A percentile compares a stretch with the other conserved stretches of the same genome.
Evolutionary conservation across 2,797 vertebrate genomes (phyloP).

Genomic region (Epinephelus coioides): DNA sequence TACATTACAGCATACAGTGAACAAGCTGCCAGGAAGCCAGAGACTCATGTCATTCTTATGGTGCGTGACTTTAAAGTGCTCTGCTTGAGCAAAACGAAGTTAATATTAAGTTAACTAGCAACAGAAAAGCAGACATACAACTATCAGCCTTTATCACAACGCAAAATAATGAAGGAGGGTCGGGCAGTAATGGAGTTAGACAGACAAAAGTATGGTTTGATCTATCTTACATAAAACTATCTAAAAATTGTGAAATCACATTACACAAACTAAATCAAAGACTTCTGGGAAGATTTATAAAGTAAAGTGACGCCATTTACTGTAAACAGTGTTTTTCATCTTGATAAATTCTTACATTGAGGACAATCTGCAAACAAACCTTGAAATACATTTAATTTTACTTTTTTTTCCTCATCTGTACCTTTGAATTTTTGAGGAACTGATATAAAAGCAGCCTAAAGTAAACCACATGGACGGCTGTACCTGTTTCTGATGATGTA

Average conservation of each 20-base stretch:
- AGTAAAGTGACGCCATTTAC: constrained; percentile 7
- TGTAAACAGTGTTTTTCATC: neutral
- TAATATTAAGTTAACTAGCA: constrained; percentile 69
- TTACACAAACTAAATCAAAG: neutral
- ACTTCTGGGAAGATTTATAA: neutral
- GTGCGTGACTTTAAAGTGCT: constrained; percentile 58
- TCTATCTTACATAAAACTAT: neutral
- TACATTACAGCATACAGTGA: constrained; percentile 17
- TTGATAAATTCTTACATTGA: neutral
- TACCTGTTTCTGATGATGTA: neutral
- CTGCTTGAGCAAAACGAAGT: constrained; percentile 55
- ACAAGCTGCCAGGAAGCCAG: constrained; percentile 12
- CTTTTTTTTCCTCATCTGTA: neutral
- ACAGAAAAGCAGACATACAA: constrained; percentile 54
- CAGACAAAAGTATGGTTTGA: constrained; percentile 4
- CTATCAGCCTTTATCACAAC: constrained; percentile 41
- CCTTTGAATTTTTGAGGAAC: neutral
- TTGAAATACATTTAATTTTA: neutral
- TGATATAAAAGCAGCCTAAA: neutral
- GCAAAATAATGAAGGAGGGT: constrained; percentile 8
- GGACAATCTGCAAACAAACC: neutral
- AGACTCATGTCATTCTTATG: constrained; percentile 62
- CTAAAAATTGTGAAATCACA: neutral
- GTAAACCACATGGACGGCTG: neutral
- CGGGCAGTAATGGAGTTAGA: constrained; percentile 19